Conservation (phyloP, 1,140 invertebrate genomes). For the Zaprionus taronus region DNA sequence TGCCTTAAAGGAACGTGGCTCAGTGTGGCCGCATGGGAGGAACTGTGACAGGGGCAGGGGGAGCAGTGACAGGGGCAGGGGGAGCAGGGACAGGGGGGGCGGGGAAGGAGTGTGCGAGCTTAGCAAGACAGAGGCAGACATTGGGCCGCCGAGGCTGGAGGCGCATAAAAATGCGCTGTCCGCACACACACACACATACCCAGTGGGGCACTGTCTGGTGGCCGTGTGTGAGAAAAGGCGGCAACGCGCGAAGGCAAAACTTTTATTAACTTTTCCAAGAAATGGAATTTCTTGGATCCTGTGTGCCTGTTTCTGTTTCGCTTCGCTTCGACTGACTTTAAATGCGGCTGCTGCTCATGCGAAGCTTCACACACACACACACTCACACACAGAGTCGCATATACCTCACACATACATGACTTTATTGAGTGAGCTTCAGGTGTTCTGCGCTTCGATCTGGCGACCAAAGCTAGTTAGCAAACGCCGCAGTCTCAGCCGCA, state of each 20-base stretch:
- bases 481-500: conserved; percentile 26
- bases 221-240: conserved; percentile 60
- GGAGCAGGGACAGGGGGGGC: not conserved
- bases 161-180: conserved; percentile 71
- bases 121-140: conserved; percentile 60
- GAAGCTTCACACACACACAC: conserved; percentile 41
- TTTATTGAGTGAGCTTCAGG: conserved; percentile 67
- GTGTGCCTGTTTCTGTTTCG: conserved; percentile 73
- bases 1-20: conserved; percentile 60
- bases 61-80: conserved; percentile 11
- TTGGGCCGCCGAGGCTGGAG: conserved; percentile 71
- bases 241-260: conserved; percentile 74
- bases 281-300: conserved; percentile 81
- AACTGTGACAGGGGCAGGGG: conserved; percentile 5
- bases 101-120: not conserved
- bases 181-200: conserved; percentile 42
- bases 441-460: conserved; percentile 65
- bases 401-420: conserved; percentile 1
- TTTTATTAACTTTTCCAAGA: conserved; percentile 82
- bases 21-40: conserved; percentile 26
- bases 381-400: conserved; percentile 30
- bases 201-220: not conserved
- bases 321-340: conserved; percentile 78
- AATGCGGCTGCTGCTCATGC: conserved; percentile 58
- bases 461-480: conserved; percentile 67